Base-by-base conservation (phyloP, 2,113 vertebrate species). In the Psittacara wagleri region DNA sequence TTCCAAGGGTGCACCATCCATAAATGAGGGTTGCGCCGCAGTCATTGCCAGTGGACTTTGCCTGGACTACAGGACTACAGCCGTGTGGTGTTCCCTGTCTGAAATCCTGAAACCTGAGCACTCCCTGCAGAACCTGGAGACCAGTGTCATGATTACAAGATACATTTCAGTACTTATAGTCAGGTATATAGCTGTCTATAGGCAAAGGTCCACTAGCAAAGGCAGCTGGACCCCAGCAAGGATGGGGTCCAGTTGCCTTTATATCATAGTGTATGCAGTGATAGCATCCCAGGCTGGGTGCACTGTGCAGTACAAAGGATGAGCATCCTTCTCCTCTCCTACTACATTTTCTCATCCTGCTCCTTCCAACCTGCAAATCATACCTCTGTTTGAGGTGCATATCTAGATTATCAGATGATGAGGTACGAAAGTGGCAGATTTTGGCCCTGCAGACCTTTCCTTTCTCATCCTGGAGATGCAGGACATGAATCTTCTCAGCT, bases 261-360 rank as follows among this genome's bases (percentile, higher is more conserved):
- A 23, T 57, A 57, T n/a, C 33, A 23, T 13, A 57, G 55, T 57
- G 46, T 72, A 12, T 49, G 39, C 27, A 61, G 24, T 18, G 33
- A 43, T 7, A 16, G 55, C 41, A 51, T 49, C 44, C 51, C 28
- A 33, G 17, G 44, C 73, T 77, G 49, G 57, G 49, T 77, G 43
- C 18, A 5, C 49, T 59, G 72, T 1, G 1, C 0, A 0, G 29
- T 54, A n/a, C 13, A 2, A 44, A 64, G 77, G 24, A 41, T 16
- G 67, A 12, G 10, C 33, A 10, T 76, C 69, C 62, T 39, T 33
- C 29, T 61, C 18, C 17, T 14, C 35, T 69, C 7, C 33, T 82
- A 24, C 33, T 68, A 22, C 7, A 1, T 10, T 69, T 64, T 46
- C 52, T 80, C 13, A 29, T 90, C 33, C 39, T 2, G 0, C 25